These are phyloP conservation scores for Oedothorax gibbosus DNA, from an alignment of 1,140 invertebrate genomes.

Conservation along the genomic window DNA sequence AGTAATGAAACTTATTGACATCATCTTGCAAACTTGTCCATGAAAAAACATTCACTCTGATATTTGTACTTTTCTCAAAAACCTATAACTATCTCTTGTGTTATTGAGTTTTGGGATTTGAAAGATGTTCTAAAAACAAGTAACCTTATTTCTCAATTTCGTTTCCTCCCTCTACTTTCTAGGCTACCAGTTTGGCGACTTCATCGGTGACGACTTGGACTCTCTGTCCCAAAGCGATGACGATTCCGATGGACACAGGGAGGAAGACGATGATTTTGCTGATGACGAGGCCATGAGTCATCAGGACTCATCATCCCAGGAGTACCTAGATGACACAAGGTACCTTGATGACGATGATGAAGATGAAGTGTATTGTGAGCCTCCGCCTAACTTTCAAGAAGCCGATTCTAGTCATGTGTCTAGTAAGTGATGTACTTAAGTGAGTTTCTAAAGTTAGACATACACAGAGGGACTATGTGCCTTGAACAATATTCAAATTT, in stretches of 20 bases:
- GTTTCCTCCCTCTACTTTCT: conserved; percentile 62
- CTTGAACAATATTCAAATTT: no score
- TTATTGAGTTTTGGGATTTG: no score
- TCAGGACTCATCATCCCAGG: conserved; percentile 74
- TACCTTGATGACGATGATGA: conserved; percentile 66
- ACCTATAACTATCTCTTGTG: no score
- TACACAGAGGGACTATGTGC: neutral
- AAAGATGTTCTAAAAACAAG: neutral
- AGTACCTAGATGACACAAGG: conserved; percentile 67
- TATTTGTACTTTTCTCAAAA: no score
- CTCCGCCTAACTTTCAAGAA: conserved; percentile 58
- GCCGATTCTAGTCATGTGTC: conserved; percentile 52
- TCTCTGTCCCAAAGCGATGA: conserved; percentile 73
- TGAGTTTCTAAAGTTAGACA: neutral
- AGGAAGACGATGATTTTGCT: conserved; percentile 75
- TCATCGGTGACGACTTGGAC: conserved; percentile 62
- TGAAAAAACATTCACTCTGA: no score
- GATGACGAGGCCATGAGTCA: conserved; percentile 76
- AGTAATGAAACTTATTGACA: no score
- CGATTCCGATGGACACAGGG: conserved; percentile 76
- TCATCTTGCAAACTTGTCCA: no score
- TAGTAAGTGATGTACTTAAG: conserved; percentile 11
- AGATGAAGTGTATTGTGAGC: conserved; percentile 60
- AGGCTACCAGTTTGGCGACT: conserved; percentile 77
- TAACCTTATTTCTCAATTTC: conserved; percentile 3